These are phyloP conservation scores for Vanessa tameamea DNA, from an alignment of 1,140 invertebrate species.

Conservation along the genomic window DNA sequence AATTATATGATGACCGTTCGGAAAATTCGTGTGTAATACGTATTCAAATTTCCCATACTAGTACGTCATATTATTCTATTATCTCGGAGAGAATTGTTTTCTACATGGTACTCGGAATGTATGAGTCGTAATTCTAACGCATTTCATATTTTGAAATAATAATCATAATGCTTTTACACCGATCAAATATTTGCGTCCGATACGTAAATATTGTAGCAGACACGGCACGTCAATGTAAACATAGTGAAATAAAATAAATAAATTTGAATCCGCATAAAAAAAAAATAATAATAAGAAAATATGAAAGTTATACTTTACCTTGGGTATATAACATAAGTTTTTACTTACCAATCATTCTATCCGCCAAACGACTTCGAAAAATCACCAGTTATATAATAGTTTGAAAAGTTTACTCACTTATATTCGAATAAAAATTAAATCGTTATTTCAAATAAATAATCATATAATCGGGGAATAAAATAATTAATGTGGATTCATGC, in stretches of 20 bases:
- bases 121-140: too few relatives aligned
- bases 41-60: too few relatives aligned
- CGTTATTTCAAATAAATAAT: neutral
- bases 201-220: too few relatives aligned
- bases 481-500: neutral
- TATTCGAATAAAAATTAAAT: constrained; percentile 26
- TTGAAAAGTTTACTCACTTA: constrained; percentile 56
- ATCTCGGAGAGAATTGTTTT: too few relatives aligned
- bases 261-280: neutral
- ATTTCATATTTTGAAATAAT: too few relatives aligned
- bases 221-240: neutral
- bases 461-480: neutral
- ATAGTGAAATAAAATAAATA: neutral
- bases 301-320: neutral
- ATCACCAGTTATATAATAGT: constrained; percentile 59
- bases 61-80: too few relatives aligned
- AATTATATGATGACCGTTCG: too few relatives aligned
- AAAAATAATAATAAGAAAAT: neutral
- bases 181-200: too few relatives aligned
- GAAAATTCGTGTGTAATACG: too few relatives aligned
- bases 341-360: constrained; percentile 75
- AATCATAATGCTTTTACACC: too few relatives aligned
- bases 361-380: constrained; percentile 50
- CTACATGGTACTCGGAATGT: too few relatives aligned
- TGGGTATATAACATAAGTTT: constrained; percentile 40